phyloP scores from a whole-genome alignment of 2,888 invertebrate genomes.

The Thymelicus acteon region DNA sequence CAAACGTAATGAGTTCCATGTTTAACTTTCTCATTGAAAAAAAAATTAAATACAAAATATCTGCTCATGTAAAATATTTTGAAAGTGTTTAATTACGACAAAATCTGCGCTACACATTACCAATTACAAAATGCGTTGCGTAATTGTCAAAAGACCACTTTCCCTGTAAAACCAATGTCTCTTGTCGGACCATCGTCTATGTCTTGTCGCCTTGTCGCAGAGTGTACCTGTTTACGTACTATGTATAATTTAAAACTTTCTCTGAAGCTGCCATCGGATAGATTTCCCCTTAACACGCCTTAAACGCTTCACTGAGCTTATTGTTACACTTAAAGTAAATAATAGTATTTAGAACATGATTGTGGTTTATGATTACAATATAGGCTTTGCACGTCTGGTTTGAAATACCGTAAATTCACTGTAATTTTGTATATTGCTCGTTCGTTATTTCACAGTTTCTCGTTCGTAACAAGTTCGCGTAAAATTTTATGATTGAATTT shows the following conservation, averaged over 20 bases:
- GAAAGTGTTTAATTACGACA: background rate
- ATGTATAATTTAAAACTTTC: constrained; percentile 82
- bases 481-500: background rate
- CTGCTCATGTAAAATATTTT: too few species aligned
- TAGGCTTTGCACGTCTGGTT: background rate
- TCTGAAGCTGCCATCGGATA: constrained; percentile 61
- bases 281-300: constrained; percentile 69
- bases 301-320: constrained; percentile 64
- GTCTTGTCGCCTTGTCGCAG: constrained; percentile 55
- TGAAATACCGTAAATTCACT: constrained; percentile 6
- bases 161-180: constrained; percentile 39
- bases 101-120: background rate
- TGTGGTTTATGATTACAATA: constrained; percentile 15
- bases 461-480: constrained; percentile 1
- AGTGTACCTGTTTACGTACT: constrained; percentile 71
- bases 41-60: too few species aligned
- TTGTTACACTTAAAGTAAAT: constrained; percentile 45
- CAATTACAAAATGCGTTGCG: constrained; percentile 8
- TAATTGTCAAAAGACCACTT: constrained; percentile 27
- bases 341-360: constrained; percentile 25
- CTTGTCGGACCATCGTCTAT: constrained; percentile 49
- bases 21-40: too few species aligned
- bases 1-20: too few species aligned
- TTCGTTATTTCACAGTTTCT: constrained; percentile 5
- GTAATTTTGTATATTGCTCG: constrained; percentile 7